These are phyloP conservation scores for Pollicipes pollicipes DNA, from an alignment of 1,140 invertebrate species.

Conservation along the genomic window DNA sequence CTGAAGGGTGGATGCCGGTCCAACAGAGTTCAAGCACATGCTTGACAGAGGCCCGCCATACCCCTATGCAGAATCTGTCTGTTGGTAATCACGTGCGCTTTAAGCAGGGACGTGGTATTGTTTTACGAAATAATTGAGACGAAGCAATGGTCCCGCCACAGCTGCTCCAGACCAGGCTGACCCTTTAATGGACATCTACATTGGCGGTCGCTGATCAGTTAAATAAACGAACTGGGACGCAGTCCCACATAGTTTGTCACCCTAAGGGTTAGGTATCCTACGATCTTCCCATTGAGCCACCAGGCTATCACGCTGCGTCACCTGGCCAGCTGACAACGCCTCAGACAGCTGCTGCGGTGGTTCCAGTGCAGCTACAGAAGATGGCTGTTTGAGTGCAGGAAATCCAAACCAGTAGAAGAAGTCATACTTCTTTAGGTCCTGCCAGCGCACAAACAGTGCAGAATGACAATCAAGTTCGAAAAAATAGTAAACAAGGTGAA, in stretches of 20 bases:
- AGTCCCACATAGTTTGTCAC: too few species aligned
- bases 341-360: slow-evolving; percentile 11
- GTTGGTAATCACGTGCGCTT: too few species aligned
- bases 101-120: too few species aligned
- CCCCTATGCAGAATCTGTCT: too few species aligned
- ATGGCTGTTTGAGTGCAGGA: slow-evolving; percentile 50
- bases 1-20: too few species aligned
- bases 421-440: slow-evolving; percentile 84
- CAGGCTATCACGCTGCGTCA: too few species aligned
- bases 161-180: too few species aligned
- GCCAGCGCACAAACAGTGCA: slow-evolving; percentile 25
- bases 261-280: too few species aligned
- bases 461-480: background rate
- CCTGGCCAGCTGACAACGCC: slow-evolving; percentile 23
- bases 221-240: background rate
- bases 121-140: too few species aligned
- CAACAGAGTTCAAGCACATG: background rate
- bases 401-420: slow-evolving; percentile 92
- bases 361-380: slow-evolving; percentile 14
- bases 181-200: background rate
- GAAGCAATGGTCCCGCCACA: too few species aligned
- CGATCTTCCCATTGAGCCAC: background rate
- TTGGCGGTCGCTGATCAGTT: background rate
- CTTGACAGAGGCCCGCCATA: background rate
- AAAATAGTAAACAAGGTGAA: background rate